A percentile compares a stretch with the other conserved stretches of the same genome.
Conservation (phyloP, 2,113 vertebrate species). For the Crotalus helleri region DNA sequence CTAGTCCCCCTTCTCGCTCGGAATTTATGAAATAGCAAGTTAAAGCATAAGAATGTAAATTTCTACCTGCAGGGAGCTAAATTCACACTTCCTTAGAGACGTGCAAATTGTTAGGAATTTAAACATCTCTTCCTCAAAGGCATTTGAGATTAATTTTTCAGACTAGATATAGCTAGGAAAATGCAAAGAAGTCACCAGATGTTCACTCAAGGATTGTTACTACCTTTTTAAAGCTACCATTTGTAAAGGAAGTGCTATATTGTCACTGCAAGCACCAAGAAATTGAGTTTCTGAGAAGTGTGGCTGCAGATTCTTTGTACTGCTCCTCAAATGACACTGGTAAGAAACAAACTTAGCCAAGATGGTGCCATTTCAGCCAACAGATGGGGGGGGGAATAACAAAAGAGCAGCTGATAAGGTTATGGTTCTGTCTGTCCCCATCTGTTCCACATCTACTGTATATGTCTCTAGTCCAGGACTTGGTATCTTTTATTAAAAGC, state of each 20-base stretch:
- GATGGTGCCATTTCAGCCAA: background rate
- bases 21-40: background rate
- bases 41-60: background rate
- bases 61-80: background rate
- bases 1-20: background rate
- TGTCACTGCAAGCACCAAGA: background rate
- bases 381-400: background rate
- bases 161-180: background rate
- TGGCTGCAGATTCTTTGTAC: background rate
- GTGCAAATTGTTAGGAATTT: slow-evolving; percentile 9
- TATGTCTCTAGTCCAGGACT: background rate
- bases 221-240: background rate
- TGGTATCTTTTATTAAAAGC: background rate
- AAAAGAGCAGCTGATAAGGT: background rate
- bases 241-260: background rate
- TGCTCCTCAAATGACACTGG: background rate
- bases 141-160: background rate
- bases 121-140: background rate
- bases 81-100: slow-evolving; percentile 6
- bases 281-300: background rate
- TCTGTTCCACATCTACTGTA: background rate
- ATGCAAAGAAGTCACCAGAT: background rate
- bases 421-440: background rate
- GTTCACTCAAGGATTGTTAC: background rate
- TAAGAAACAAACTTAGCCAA: background rate